Base-by-base conservation (phyloP, 2,113 vertebrate species). In the Rhynchopsitta pachyrhyncha region DNA sequence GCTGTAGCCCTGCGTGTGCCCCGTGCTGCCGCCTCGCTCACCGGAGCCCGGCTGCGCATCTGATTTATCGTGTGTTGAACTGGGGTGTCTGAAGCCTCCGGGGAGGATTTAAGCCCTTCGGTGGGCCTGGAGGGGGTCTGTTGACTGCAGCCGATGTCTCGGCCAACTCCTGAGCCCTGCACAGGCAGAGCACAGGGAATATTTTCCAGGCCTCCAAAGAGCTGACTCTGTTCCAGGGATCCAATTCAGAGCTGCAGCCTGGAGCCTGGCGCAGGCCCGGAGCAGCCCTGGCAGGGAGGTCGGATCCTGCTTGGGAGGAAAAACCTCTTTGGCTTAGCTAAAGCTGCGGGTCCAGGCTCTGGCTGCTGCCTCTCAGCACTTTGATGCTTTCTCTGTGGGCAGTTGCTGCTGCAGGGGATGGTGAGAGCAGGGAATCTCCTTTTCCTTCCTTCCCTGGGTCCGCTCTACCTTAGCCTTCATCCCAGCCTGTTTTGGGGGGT, bases 171-270 rank as follows among this genome's bases (percentile, higher is more conserved):
- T 69, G 69, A 90, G 73, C 52, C 37, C 35, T 5, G 33, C 13
- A 33, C 75, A 28, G 79, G 83, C 82, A 52, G 78, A 94, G 70
- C 64, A 20, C 62, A 13, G 74, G 64, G 86, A 74, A 92, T 85
- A 13, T 75, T 94, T 74, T 82, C 92, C 95, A 94, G 93, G 64
- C 88, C 71, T 63, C 94, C 0, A 0, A 90, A 66, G 83, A 89
- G 77, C 88, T 96, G 94, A 83, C 39, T 88, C 73, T 47, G 37
- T 83, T 93, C 96, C 95, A 96, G 75, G 85, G 67, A 83, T 86
- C 49, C 86, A 31, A 64, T 88, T 88, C 76, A 55, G 90, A 49
- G 63, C 89, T 52, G 57, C 20, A 22, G 78, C 14, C 60, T 27
- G 69, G 78, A 88, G 81, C 44, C 68, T 12, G 41, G 66, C 44